phyloP scores from a whole-genome alignment of 2,797 vertebrate species.

The Geotrypetes seraphini region DNA sequence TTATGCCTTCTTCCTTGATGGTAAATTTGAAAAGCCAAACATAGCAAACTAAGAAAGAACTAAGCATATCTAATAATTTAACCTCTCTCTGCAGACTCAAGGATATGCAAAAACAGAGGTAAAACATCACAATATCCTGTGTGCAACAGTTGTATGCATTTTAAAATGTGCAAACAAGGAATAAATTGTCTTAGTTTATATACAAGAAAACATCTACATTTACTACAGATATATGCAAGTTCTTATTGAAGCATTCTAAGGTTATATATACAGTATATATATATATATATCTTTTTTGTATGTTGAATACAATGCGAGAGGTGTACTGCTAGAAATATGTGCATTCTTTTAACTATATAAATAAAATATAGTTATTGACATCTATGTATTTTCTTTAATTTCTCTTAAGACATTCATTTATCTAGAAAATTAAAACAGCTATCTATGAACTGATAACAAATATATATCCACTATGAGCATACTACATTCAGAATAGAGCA shows the following conservation, averaged over 20 bases:
- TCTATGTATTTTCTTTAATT: not conserved
- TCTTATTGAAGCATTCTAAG: slow-evolving; percentile 25
- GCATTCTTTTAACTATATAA: slow-evolving; percentile 26
- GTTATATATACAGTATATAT: slow-evolving; percentile 31
- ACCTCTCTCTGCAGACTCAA: slow-evolving; percentile 1
- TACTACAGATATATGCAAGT: slow-evolving; percentile 17
- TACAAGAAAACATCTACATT: slow-evolving; percentile 6
- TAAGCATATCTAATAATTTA: slow-evolving; percentile 13
- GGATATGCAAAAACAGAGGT: slow-evolving; percentile 14
- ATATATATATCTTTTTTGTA: slow-evolving; percentile 33
- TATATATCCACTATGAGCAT: not conserved
- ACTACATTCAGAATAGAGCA: not conserved
- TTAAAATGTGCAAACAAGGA: slow-evolving; percentile 21
- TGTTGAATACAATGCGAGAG: slow-evolving; percentile 10
- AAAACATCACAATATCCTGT: slow-evolving; percentile 24
- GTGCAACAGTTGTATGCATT: slow-evolving; percentile 30
- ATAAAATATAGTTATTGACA: slow-evolving; percentile 42
- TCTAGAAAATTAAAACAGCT: not conserved
- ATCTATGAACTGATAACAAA: rapidly evolving
- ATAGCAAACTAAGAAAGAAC: too few species aligned
- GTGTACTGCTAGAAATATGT: slow-evolving; percentile 19
- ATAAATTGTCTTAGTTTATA: slow-evolving; percentile 27
- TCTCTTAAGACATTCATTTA: not conserved
- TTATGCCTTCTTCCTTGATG: too few species aligned
- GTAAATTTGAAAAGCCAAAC: too few species aligned